Percentiles rank a stretch among this genome's conserved stretches.
phyloP scores from a whole-genome alignment of 2,888 invertebrate species.

The Trichopria drosophilae region DNA sequence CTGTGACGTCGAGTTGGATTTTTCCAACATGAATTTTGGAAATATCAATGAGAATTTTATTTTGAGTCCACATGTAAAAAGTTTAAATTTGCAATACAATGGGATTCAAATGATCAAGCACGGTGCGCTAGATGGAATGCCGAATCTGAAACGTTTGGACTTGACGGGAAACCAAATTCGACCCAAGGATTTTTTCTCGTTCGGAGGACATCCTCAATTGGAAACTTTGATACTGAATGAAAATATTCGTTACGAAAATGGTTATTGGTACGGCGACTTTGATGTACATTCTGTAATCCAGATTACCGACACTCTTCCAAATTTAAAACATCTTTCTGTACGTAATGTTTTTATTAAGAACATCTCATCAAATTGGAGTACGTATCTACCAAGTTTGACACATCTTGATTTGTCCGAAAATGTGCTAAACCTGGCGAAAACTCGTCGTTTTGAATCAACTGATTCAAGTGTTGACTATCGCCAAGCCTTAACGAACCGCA shows the following conservation, averaged over 20 bases:
- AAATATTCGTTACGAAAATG: constrained; percentile 32
- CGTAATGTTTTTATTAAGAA: constrained; percentile 37
- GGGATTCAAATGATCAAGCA: constrained; percentile 35
- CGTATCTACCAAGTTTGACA: constrained; percentile 40
- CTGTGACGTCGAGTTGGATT: constrained; percentile 14
- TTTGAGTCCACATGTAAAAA: constrained; percentile 30
- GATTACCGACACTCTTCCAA: constrained; percentile 35
- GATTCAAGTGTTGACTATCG: constrained; percentile 30
- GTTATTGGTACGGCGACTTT: background rate
- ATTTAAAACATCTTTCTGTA: constrained; percentile 41
- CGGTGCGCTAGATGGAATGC: constrained; percentile 36
- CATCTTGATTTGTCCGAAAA: constrained; percentile 46
- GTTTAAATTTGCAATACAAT: constrained; percentile 39
- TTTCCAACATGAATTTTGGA: constrained; percentile 16
- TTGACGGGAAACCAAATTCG: constrained; percentile 42
- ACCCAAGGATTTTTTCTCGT: constrained; percentile 37
- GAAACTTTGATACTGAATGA: constrained; percentile 40
- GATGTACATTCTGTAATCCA: background rate
- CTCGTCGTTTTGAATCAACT: no score
- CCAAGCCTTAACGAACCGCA: no score
- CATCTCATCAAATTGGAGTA: constrained; percentile 31
- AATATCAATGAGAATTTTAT: constrained; percentile 27
- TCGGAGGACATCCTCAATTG: constrained; percentile 35
- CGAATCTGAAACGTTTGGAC: constrained; percentile 41
- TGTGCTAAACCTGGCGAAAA: no score